These are phyloP conservation scores for Argentina silus DNA, from an alignment of 2,797 vertebrate genomes.

Conservation along the genomic window DNA sequence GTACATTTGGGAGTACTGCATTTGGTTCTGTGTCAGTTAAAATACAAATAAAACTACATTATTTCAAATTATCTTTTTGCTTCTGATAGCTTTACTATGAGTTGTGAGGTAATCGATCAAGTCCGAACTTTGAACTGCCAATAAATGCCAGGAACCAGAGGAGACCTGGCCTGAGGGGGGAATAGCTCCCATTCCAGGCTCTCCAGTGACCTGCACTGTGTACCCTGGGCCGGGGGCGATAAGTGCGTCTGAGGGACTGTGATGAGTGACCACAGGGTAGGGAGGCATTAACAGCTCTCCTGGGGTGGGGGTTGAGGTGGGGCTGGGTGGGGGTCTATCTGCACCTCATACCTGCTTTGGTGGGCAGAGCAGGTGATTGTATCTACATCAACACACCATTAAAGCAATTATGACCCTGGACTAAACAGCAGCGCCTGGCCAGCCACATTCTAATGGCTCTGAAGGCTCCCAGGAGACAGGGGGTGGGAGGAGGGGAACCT, in stretches of 20 bases:
- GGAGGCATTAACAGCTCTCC: slow-evolving; percentile 72
- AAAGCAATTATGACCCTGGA: slow-evolving; percentile 78
- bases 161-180: slow-evolving; percentile 76
- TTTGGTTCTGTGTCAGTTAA: too few species aligned
- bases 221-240: slow-evolving; percentile 58
- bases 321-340: slow-evolving; percentile 51
- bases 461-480: slow-evolving; percentile 67
- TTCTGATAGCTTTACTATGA: neutral
- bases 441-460: slow-evolving; percentile 66
- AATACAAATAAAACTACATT: too few species aligned
- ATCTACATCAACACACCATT: slow-evolving; percentile 84
- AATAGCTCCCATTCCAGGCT: slow-evolving; percentile 83
- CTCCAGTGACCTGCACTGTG: slow-evolving; percentile 77
- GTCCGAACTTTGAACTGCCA: slow-evolving; percentile 18
- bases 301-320: slow-evolving; percentile 46
- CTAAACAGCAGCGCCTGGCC: slow-evolving; percentile 66
- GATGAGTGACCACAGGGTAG: slow-evolving; percentile 74
- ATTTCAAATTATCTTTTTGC: neutral
- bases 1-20: too few species aligned
- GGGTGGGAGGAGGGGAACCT: slow-evolving; percentile 56
- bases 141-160: slow-evolving; percentile 60
- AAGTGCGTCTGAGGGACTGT: slow-evolving; percentile 54
- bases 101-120: slow-evolving; percentile 25
- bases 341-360: slow-evolving; percentile 77
- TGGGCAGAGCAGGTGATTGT: slow-evolving; percentile 81